These are phyloP conservation scores for Bos javanicus DNA, from an alignment of 2,113 vertebrate species.

Conservation along the genomic window DNA sequence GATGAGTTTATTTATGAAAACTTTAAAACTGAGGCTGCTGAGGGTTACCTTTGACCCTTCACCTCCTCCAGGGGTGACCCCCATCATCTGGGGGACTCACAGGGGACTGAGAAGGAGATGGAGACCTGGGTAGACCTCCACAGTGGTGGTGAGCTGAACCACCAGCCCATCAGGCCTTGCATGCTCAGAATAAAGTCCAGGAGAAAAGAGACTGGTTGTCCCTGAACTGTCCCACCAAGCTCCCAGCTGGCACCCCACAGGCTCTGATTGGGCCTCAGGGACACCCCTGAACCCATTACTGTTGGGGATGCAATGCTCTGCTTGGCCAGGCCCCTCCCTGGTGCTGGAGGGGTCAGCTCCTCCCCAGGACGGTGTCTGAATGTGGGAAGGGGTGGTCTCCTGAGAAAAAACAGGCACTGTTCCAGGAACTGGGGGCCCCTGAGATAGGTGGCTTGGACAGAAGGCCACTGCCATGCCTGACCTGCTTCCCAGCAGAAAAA, in stretches of 20 bases:
- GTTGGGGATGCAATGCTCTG: neutral
- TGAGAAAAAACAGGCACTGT: neutral
- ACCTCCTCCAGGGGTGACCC: neutral
- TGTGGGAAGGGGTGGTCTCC: neutral
- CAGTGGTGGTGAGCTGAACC: neutral
- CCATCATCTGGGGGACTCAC: neutral
- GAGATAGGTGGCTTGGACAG: neutral
- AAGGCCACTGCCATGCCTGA: neutral
- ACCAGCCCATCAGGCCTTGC: neutral
- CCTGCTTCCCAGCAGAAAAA: neutral
- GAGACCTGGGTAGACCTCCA: neutral
- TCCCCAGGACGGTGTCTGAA: neutral
- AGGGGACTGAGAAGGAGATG: fast-evolving
- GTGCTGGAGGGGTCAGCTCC: neutral
- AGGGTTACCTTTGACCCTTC: fast-evolving
- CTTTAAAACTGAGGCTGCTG: fast-evolving
- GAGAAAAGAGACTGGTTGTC: neutral
- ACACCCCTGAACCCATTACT: neutral
- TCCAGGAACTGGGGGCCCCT: neutral
- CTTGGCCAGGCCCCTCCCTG: neutral
- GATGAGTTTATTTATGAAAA: neutral
- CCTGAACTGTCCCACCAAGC: neutral
- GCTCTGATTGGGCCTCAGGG: neutral
- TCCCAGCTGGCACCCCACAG: neutral
- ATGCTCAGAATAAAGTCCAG: neutral